phyloP scores from a whole-genome alignment of 1,140 invertebrate species.

The Caenorhabditis latens region DNA sequence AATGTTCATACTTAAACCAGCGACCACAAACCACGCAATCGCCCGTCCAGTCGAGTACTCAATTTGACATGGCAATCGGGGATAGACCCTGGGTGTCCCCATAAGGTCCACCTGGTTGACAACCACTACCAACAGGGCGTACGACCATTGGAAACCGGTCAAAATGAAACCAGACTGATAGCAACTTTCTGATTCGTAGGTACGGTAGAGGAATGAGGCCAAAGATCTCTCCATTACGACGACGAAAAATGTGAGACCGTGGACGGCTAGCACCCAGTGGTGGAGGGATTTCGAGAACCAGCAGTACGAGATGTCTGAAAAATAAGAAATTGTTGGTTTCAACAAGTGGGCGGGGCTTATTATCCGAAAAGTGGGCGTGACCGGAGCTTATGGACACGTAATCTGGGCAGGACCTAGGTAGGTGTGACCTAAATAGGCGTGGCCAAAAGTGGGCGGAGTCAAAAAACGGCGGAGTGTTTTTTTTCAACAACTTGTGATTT shows the following conservation, averaged over 20 bases:
- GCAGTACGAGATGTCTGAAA: conserved; percentile 25
- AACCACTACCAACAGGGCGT: neutral
- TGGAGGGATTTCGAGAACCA: conserved; percentile 19
- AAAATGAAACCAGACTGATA: conserved; percentile 35
- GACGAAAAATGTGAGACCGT: conserved; percentile 6
- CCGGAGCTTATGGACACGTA: too few species aligned
- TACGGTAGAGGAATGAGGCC: neutral
- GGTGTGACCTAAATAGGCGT: too few species aligned
- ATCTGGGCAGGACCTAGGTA: too few species aligned
- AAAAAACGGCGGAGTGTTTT: too few species aligned
- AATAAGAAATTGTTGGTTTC: too few species aligned
- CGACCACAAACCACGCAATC: neutral
- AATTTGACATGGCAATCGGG: conserved; percentile 20
- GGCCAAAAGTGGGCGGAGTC: too few species aligned
- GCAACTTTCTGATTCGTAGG: conserved; percentile 11
- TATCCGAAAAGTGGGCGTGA: too few species aligned
- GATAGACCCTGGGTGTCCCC: neutral
- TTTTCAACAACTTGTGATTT: too few species aligned
- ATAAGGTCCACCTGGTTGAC: conserved; percentile 14
- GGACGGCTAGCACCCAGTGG: neutral
- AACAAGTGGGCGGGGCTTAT: too few species aligned
- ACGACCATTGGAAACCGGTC: conserved; percentile 20
- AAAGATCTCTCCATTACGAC: conserved; percentile 22
- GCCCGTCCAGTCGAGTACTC: conserved; percentile 34
- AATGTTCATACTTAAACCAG: neutral